phyloP scores from a whole-genome alignment of 2,113 vertebrate genomes.

The Rhinichthys klamathensis region DNA sequence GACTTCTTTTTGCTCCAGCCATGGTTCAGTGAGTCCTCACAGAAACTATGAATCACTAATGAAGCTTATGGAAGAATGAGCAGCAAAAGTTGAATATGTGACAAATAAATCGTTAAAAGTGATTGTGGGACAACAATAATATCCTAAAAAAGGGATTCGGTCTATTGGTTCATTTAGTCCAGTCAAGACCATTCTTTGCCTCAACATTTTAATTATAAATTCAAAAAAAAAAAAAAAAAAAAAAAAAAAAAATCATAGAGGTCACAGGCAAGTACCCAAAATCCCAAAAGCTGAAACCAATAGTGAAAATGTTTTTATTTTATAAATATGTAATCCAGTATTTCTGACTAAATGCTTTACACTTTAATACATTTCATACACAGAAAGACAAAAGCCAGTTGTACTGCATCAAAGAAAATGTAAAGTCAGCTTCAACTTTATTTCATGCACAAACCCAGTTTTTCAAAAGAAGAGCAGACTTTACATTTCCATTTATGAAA shows the following conservation, averaged over 20 bases:
- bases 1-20: neutral
- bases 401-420: neutral
- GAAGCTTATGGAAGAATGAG: neutral
- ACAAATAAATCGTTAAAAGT: neutral
- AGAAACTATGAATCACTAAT: conserved; percentile 15
- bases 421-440: neutral
- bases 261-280: neutral
- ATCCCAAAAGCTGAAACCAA: neutral
- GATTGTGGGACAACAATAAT: conserved; percentile 1
- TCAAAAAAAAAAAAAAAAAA: neutral
- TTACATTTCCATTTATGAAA: neutral
- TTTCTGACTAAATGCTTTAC: neutral
- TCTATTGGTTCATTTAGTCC: neutral
- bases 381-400: neutral
- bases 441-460: neutral
- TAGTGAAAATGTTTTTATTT: neutral
- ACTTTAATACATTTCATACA: neutral
- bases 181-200: neutral
- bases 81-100: neutral
- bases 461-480: neutral
- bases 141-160: conserved; percentile 8
- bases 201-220: neutral
- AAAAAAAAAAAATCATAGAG: no score
- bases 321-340: neutral
- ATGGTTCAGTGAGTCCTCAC: conserved; percentile 13